These are phyloP conservation scores for Phodopus roborovskii DNA, from an alignment of 2,113 vertebrate genomes.

Conservation along the genomic window DNA sequence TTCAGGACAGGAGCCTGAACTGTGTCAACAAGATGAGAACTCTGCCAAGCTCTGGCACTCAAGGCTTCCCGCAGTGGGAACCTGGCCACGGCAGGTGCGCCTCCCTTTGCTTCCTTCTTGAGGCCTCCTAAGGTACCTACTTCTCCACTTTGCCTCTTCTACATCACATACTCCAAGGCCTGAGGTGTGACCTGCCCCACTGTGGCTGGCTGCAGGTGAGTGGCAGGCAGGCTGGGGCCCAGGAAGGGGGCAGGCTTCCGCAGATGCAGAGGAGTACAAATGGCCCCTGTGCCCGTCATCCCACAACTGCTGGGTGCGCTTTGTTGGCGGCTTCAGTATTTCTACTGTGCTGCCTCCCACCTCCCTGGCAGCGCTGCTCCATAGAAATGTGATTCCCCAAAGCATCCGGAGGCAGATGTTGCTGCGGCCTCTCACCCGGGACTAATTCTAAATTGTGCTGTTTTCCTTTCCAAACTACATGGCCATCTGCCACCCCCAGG, in stretches of 20 bases:
- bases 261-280: not conserved
- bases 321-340: slow-evolving; percentile 69
- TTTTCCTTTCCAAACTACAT: slow-evolving; percentile 89
- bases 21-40: not conserved
- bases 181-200: not conserved
- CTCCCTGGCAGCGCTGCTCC: slow-evolving; percentile 64
- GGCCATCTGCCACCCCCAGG: slow-evolving; percentile 93
- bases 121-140: not conserved
- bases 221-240: not conserved
- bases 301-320: not conserved
- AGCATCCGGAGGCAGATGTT: slow-evolving; percentile 93
- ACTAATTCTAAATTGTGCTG: slow-evolving; percentile 90
- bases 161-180: not conserved
- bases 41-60: accelerated
- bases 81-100: not conserved
- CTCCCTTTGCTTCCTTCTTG: not conserved
- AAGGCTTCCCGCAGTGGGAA: accelerated
- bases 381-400: slow-evolving; percentile 88
- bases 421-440: slow-evolving; percentile 92
- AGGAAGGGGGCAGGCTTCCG: not conserved
- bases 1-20: accelerated
- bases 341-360: slow-evolving; percentile 84
- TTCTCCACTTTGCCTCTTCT: not conserved
- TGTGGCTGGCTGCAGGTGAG: not conserved
- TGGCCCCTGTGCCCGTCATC: not conserved